phyloP scores from a whole-genome alignment of 1,140 invertebrate species.

The Rhagoletis pomonella region DNA sequence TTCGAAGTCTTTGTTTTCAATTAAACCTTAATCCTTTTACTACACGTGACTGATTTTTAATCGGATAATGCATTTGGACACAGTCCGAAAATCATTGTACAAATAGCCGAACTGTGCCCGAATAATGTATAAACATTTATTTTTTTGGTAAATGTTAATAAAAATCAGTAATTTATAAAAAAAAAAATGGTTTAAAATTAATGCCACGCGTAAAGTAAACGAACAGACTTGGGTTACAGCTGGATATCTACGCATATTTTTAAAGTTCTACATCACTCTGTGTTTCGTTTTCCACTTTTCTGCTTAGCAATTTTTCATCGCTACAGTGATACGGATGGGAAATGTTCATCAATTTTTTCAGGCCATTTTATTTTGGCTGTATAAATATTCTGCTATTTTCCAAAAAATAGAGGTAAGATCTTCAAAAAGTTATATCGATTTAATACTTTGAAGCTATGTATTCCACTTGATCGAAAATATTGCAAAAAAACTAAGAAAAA shows the following conservation, averaged over 20 bases:
- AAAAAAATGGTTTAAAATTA: too few species aligned
- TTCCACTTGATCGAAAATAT: not conserved
- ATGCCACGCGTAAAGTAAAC: too few species aligned
- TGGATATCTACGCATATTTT: too few species aligned
- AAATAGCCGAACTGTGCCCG: not conserved
- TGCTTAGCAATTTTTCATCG: too few species aligned
- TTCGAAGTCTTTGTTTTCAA: too few species aligned
- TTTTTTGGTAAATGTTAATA: not conserved
- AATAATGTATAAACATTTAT: not conserved
- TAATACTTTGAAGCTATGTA: not conserved
- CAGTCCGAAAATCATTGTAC: too few species aligned
- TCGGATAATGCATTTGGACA: not conserved
- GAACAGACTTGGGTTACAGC: too few species aligned
- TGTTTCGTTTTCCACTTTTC: slow-evolving; percentile 3
- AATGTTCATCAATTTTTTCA: not conserved
- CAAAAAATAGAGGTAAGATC: slow-evolving; percentile 2
- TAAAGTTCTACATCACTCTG: not conserved
- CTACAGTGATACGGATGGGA: not conserved
- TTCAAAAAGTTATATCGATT: not conserved
- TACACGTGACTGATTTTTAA: too few species aligned
- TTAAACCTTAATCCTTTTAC: too few species aligned
- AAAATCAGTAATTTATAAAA: too few species aligned
- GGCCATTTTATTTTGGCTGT: slow-evolving; percentile 15
- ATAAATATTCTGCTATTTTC: not conserved
- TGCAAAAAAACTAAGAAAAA: not conserved